Evolutionary conservation across 2,888 invertebrate species (phyloP).

Genomic region (Macrophya annulata): DNA sequence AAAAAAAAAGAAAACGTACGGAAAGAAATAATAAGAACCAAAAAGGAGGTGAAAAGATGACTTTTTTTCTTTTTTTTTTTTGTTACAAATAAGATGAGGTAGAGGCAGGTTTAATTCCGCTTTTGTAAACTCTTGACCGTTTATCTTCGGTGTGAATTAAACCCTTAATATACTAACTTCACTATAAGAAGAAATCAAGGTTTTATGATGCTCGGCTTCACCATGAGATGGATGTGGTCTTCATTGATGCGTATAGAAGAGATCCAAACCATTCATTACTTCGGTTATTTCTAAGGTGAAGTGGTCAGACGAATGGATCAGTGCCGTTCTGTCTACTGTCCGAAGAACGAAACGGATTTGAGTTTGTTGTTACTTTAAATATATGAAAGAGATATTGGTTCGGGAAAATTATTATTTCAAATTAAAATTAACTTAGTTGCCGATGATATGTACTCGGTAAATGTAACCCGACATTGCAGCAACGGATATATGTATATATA

Average conservation of each 20-base stretch:
- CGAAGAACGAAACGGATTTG: neutral
- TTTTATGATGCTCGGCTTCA: neutral
- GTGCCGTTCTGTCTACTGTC: conserved; percentile 4
- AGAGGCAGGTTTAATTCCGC: neutral
- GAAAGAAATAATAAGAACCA: neutral
- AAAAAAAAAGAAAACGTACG: conserved; percentile 1
- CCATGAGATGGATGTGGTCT: conserved; percentile 37
- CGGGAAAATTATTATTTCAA: neutral
- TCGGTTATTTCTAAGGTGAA: neutral
- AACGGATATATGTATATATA: too few species aligned
- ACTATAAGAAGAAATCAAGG: conserved; percentile 17
- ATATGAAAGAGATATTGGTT: neutral
- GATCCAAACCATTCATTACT: conserved; percentile 51
- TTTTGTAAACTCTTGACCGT: neutral
- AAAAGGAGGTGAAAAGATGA: neutral
- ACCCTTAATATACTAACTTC: conserved; percentile 9
- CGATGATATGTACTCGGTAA: neutral
- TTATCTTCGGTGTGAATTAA: conserved; percentile 14
- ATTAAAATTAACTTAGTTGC: neutral
- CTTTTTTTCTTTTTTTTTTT: neutral
- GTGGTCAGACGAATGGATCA: neutral
- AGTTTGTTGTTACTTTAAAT: neutral
- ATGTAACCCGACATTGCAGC: neutral
- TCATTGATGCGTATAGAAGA: conserved; percentile 40
- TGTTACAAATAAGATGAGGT: neutral